Percentiles rank a stretch among this genome's conserved stretches.
phyloP scores from a whole-genome alignment of 2,888 invertebrate genomes.

The Adelphocoris suturalis region DNA sequence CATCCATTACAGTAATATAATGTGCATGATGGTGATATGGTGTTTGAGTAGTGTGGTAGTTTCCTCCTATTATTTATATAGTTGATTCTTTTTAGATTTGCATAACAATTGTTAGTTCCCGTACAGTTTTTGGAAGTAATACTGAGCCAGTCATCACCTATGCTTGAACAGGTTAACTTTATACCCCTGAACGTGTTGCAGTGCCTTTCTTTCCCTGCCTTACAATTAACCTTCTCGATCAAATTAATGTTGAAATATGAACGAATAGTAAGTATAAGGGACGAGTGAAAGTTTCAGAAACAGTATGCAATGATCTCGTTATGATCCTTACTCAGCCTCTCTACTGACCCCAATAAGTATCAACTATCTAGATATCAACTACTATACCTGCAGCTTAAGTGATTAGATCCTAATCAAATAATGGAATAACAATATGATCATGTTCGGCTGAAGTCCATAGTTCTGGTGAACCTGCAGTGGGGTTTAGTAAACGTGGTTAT shows the following conservation, averaged over 20 bases:
- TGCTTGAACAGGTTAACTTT: conserved; percentile 3
- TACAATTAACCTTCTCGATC: conserved; percentile 33
- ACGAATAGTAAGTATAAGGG: background rate
- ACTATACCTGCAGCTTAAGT: too few species aligned
- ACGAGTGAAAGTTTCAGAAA: background rate
- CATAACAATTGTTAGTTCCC: background rate
- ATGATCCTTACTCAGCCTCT: too few species aligned
- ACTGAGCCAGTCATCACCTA: conserved; percentile 1
- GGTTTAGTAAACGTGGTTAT: too few species aligned
- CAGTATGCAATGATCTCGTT: too few species aligned
- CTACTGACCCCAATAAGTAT: too few species aligned
- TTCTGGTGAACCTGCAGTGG: too few species aligned
- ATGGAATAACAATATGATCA: too few species aligned
- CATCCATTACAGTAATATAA: background rate
- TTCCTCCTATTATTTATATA: background rate
- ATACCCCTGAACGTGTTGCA: conserved; percentile 71
- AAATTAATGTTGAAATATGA: background rate
- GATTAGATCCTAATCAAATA: too few species aligned
- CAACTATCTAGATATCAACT: too few species aligned
- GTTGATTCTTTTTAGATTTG: background rate
- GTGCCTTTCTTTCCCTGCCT: conserved; percentile 74
- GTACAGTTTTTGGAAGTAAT: background rate
- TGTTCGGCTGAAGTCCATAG: too few species aligned
- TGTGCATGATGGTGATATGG: conserved; percentile 9
- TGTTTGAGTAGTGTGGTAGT: conserved; percentile 24